Evolutionary conservation across 2,113 vertebrate genomes (phyloP), one percentile per base, ranked within the genome.

Genomic region (Odocoileus hemionus): DNA sequence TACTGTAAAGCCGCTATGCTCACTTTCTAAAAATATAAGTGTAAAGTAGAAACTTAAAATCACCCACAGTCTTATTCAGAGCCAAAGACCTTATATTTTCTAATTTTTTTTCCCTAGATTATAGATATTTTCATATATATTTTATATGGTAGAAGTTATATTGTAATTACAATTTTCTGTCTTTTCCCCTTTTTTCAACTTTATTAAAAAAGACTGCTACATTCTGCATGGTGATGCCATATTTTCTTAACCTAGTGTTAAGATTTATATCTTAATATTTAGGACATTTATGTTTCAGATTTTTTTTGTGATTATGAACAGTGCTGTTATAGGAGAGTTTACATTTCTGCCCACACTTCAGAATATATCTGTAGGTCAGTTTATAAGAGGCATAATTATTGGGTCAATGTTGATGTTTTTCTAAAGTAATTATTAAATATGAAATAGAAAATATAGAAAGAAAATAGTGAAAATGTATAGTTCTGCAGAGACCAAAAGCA

Each of bases 21-120:
- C 33, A n/a, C 43, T 43, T 96, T 54, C 26, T 36, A 86, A 89
- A 96, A 95, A 57, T 60, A n/a, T 14, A 93, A 87, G 17, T 45
- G 8, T 52, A 61, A 94, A n/a, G 7, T 86, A 82, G 30, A 97
- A 94, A 89, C 14, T 93, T 92, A 93, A 95, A 87, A 74, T 92
- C 60, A 86, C 6, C 26, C 28, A 54, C 16, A 89, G 26, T 57
- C 36, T 86, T 64, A 43, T 52, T 91, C 50, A 74, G 79, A 90
- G 36, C 50, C 43, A 0, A 88, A 60, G 30, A 82, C 50, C 25
- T 95, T 93, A 2, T 64, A 45, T 92, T 82, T 78, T 57, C 80
- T 89, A 45, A 64, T 61, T 70, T 60, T 80, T 80, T 93, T 90
- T 26, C 9, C 10, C 54, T 89, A 54, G 9, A 39, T 47, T 64